Percentiles rank a stretch among this genome's conserved stretches.
These are phyloP conservation scores for Agonopterix heracliana DNA, from an alignment of 2,888 invertebrate genomes.

Conservation along the genomic window DNA sequence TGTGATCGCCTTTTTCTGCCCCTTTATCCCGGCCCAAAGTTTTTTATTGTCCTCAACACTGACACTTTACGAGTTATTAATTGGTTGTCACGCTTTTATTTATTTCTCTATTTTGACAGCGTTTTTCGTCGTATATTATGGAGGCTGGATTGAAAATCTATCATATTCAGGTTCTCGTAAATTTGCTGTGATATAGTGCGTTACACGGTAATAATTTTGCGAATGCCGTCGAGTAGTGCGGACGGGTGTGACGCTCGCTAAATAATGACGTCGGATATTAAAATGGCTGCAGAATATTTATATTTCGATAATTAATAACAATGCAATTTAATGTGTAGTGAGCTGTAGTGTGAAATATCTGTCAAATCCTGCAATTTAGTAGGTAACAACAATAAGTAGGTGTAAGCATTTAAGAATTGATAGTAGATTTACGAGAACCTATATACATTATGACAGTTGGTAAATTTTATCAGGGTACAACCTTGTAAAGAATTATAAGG, in stretches of 20 bases:
- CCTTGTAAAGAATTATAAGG: too few relatives aligned
- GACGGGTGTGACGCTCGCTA: conserved; percentile 69
- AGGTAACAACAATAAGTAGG: too few relatives aligned
- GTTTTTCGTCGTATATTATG: conserved; percentile 70
- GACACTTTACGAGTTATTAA: conserved; percentile 77
- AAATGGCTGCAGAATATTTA: conserved; percentile 51
- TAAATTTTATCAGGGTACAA: too few relatives aligned
- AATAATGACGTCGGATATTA: conserved; percentile 70
- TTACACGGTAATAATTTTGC: conserved; percentile 72
- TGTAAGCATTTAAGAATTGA: too few relatives aligned
- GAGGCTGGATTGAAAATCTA: conserved; percentile 73
- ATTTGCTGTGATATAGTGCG: conserved; percentile 72
- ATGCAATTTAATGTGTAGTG: neutral
- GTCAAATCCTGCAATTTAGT: too few relatives aligned
- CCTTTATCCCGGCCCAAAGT: conserved; percentile 56
- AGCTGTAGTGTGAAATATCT: too few relatives aligned
- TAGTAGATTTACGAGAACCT: too few relatives aligned
- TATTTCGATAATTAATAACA: neutral
- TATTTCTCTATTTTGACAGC: conserved; percentile 75
- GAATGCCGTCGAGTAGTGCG: conserved; percentile 65
- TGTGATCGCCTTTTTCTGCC: conserved; percentile 69
- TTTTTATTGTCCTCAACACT: conserved; percentile 67
- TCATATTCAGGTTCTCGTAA: conserved; percentile 76
- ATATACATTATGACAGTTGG: too few relatives aligned
- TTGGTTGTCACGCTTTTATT: conserved; percentile 74